Conservation (phyloP, 2,797 vertebrate species). For the Ptychobarbus kaznakovi region DNA sequence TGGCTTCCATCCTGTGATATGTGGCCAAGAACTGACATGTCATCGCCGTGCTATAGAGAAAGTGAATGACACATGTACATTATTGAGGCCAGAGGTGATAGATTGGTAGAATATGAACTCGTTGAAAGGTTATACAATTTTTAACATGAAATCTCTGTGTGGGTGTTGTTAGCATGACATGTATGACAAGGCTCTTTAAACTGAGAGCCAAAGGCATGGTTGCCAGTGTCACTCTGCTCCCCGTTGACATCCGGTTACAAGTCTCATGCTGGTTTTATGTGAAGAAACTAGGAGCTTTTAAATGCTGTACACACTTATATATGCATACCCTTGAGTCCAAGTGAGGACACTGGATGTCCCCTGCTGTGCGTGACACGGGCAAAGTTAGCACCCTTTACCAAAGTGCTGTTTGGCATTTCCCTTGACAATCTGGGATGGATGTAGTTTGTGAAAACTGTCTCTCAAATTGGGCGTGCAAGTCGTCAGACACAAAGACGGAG, state of each 20-base stretch:
- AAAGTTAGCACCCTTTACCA: conserved; percentile 34
- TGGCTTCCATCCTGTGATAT: background rate
- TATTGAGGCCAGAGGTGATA: background rate
- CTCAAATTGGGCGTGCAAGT: conserved; percentile 23
- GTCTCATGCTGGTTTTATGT: conserved; percentile 6
- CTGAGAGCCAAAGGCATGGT: background rate
- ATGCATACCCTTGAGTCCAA: conserved; percentile 38
- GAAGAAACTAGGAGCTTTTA: conserved; percentile 28
- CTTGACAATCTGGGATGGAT: conserved; percentile 15
- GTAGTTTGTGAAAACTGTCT: conserved; percentile 27
- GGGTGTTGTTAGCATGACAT: conserved; percentile 8
- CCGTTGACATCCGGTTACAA: conserved; percentile 21
- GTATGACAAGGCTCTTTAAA: conserved; percentile 14
- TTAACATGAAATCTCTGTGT: conserved; percentile 1
- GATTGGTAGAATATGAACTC: background rate
- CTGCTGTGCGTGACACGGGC: conserved; percentile 12
- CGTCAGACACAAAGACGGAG: background rate
- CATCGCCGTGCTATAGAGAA: background rate
- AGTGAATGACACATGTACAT: background rate
- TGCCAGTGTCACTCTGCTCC: background rate
- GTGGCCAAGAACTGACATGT: conserved; percentile 10
- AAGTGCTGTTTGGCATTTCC: conserved; percentile 43
- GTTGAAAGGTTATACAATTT: background rate
- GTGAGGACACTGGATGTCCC: background rate
- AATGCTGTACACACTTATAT: conserved; percentile 14